Conservation (phyloP, 2,113 vertebrate genomes). For the Phaethon lepturus region DNA sequence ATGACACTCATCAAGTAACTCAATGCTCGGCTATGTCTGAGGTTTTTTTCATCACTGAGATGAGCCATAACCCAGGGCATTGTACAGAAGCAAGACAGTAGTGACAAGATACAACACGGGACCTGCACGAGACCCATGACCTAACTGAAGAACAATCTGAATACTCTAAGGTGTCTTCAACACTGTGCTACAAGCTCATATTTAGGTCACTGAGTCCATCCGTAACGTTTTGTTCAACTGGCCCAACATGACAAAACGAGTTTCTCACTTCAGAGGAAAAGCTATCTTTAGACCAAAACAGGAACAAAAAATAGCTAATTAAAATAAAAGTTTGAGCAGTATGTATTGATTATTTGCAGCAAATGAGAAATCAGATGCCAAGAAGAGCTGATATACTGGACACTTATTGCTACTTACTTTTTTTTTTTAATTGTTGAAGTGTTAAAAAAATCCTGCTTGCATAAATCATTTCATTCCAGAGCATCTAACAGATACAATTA, state of each 20-base stretch:
- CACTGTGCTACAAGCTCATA: fast-evolving
- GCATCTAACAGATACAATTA: neutral
- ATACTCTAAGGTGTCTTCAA: neutral
- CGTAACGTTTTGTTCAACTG: neutral
- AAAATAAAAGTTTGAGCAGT: neutral
- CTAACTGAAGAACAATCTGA: neutral
- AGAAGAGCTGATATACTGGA: neutral
- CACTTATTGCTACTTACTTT: neutral
- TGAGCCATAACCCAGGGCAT: neutral
- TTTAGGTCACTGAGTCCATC: neutral
- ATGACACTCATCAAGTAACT: neutral
- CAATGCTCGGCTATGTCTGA: neutral
- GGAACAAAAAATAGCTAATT: neutral
- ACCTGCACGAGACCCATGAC: neutral
- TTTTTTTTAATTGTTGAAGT: neutral
- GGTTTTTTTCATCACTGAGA: neutral
- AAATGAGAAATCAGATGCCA: neutral
- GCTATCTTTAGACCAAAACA: neutral
- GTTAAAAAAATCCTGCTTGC: neutral
- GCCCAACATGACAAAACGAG: neutral
- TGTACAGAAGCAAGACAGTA: neutral
- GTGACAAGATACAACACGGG: fast-evolving
- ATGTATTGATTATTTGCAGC: neutral
- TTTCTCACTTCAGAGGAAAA: neutral
- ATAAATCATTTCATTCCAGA: neutral